Evolutionary conservation across 2,888 invertebrate genomes (phyloP).

Genomic region (Nasonia oneida): DNA sequence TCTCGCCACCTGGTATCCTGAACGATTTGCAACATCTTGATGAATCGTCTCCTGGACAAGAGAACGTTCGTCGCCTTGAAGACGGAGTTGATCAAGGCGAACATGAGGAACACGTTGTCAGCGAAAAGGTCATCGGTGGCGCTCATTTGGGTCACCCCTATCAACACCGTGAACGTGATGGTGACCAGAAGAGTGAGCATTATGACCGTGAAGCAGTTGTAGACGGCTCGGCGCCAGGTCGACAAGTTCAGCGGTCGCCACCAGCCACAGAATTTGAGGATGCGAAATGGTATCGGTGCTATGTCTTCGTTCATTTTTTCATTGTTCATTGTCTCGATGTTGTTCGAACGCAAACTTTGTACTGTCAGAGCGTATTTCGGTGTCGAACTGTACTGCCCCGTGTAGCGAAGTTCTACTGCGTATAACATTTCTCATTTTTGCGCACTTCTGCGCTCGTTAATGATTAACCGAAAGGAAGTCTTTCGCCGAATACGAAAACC

Average conservation of each 20-base stretch:
- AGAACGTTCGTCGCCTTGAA: slow-evolving; percentile 58
- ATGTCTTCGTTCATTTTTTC: slow-evolving; percentile 38
- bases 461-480: slow-evolving; percentile 53
- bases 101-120: slow-evolving; percentile 60
- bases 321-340: not conserved
- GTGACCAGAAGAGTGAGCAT: slow-evolving; percentile 46
- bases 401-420: not conserved
- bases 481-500: slow-evolving; percentile 9
- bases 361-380: not conserved
- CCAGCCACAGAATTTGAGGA: slow-evolving; percentile 49
- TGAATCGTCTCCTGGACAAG: slow-evolving; percentile 45
- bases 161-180: slow-evolving; percentile 22
- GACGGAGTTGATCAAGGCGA: slow-evolving; percentile 58
- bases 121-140: slow-evolving; percentile 44
- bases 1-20: slow-evolving; percentile 40
- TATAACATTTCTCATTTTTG: not conserved
- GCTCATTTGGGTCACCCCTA: slow-evolving; percentile 48
- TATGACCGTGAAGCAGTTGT: slow-evolving; percentile 32
- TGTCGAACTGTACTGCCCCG: not conserved
- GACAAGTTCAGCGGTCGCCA: slow-evolving; percentile 52
- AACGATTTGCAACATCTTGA: slow-evolving; percentile 49
- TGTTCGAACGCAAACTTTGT: not conserved
- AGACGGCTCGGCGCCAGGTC: not conserved
- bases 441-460: slow-evolving; percentile 8
- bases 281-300: slow-evolving; percentile 55